phyloP scores from a whole-genome alignment of 1,140 invertebrate genomes.

The Drepana arcuata region DNA sequence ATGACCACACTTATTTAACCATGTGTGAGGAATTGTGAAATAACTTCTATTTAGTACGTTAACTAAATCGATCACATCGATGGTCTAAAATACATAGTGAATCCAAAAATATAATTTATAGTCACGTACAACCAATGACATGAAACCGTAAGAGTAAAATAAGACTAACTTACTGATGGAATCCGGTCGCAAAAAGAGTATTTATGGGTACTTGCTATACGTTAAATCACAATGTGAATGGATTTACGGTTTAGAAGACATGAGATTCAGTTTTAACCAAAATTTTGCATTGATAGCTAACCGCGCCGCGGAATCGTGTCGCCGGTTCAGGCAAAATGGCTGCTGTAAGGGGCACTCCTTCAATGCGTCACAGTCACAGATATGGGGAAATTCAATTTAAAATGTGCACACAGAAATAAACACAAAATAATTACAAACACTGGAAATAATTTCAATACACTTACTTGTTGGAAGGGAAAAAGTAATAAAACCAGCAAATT shows the following conservation, averaged over 20 bases:
- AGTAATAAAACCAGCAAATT: slow-evolving; percentile 70
- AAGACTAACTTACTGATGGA: slow-evolving; percentile 19
- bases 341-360: slow-evolving; percentile 70
- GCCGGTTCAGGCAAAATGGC: slow-evolving; percentile 71
- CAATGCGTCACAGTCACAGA: slow-evolving; percentile 71
- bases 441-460: slow-evolving; percentile 52
- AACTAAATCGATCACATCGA: slow-evolving; percentile 1
- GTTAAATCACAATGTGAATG: too few species aligned
- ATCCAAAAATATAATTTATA: slow-evolving; percentile 27
- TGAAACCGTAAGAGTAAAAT: slow-evolving; percentile 14
- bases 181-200: neutral
- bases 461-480: slow-evolving; percentile 72
- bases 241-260: too few species aligned
- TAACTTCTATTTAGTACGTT: too few species aligned
- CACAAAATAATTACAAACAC: slow-evolving; percentile 45
- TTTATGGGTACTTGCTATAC: too few species aligned
- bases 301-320: slow-evolving; percentile 64
- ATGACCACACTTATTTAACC: too few species aligned
- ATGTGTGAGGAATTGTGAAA: too few species aligned
- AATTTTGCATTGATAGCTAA: slow-evolving; percentile 31
- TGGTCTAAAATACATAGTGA: too few species aligned
- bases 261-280: slow-evolving; percentile 9
- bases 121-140: slow-evolving; percentile 12
- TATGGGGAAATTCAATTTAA: slow-evolving; percentile 32
- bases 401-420: too few species aligned